phyloP scores from a whole-genome alignment of 2,888 invertebrate genomes.

The Dryobotodes eremita region DNA sequence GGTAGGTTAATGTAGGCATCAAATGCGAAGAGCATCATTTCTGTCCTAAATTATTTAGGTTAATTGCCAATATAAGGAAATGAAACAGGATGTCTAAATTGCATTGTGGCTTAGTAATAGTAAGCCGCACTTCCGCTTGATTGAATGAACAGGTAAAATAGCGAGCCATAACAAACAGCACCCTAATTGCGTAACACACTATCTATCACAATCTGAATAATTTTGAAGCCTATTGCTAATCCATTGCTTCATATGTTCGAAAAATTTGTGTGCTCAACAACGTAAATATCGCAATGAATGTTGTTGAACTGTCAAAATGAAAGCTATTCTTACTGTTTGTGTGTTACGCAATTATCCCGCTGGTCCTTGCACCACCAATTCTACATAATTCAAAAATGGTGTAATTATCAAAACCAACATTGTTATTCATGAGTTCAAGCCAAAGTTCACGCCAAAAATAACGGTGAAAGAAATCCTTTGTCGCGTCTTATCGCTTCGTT shows the following conservation, averaged over 20 bases:
- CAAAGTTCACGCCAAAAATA: slow-evolving; percentile 24
- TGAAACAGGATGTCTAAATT: slow-evolving; percentile 8
- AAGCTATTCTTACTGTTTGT: too few relatives aligned
- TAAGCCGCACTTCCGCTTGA: background rate
- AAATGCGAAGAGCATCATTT: background rate
- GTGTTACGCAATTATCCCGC: too few relatives aligned
- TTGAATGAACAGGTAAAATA: background rate
- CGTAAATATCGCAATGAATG: too few relatives aligned
- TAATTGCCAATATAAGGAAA: slow-evolving; percentile 2
- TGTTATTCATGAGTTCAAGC: slow-evolving; percentile 14
- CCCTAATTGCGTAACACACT: too few relatives aligned
- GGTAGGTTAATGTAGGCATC: background rate
- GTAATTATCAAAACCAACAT: slow-evolving; percentile 1
- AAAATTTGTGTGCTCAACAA: too few relatives aligned
- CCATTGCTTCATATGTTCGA: too few relatives aligned
- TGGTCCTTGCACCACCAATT: too few relatives aligned
- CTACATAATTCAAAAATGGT: background rate
- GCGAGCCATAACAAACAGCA: background rate
- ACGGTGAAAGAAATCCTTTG: slow-evolving; percentile 39
- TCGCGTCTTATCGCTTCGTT: slow-evolving; percentile 48
- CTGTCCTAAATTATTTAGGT: background rate
- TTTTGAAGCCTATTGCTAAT: too few relatives aligned
- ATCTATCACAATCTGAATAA: too few relatives aligned
- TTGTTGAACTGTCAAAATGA: too few relatives aligned
- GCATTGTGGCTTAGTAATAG: background rate